Evolutionary conservation across 2,797 vertebrate species (phyloP), one percentile per base, ranked within the genome.

Genomic region (Halcyon badia): DNA sequence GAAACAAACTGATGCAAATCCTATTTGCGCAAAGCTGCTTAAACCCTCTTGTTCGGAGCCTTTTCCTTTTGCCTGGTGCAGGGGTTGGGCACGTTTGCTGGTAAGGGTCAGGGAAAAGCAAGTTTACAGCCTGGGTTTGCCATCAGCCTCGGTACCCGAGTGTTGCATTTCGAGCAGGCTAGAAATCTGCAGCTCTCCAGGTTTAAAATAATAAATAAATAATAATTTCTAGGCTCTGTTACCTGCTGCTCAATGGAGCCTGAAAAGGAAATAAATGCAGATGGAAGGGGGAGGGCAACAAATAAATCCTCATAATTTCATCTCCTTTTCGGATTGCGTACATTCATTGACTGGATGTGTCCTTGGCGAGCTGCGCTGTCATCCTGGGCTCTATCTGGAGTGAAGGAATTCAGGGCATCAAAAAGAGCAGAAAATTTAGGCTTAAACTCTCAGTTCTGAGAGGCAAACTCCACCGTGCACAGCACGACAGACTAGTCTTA

Each of bases 1-100:
- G 76, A 73, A 94, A 56, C 69, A 86, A 88, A 48, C 65, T 10
- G 57, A 31, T 71, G 31, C 79, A 86, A 96, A 96, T 94, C 96
- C 89, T 66, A 80, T 96, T 96, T 94, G 79, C n/a, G 37, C 61
- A 95, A 96, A 96, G 93, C 95, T 21, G 91, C 93, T 93, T 88
- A 93, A 92, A 58, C 6, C 58, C 87, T 64, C 61, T 52, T 4
- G 30, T 30, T 31, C 1, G 0, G 62, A 21, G 85, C 14, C 79
- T 78, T 81, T 39, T 66, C 2, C 0, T 6, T 46, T 28, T 22
- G 37, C 51, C 52, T 0, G 1, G 15, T 10, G 60, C 42, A 42
- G 76, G 42, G 72, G 2, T n/a, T 64, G 61, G 68, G 58, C 14
- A 5, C 0, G 5, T 44, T 33, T 51, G 61, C 65, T 14, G 46